Conservation (phyloP, 1,140 invertebrate species). For the Brachystomella parvula region DNA sequence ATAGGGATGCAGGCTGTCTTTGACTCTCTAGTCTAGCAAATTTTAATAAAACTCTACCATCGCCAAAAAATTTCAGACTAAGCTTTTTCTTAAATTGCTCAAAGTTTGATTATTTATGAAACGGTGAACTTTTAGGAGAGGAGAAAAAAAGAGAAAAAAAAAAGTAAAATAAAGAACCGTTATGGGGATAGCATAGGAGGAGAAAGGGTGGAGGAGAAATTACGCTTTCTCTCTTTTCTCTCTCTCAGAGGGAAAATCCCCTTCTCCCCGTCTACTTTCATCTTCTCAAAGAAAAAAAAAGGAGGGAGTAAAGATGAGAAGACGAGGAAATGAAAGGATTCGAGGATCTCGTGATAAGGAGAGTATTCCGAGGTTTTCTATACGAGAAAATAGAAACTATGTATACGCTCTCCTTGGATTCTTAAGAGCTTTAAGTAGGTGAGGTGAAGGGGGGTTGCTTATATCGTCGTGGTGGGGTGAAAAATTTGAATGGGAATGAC, state of each 20-base stretch:
- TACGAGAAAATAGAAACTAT: neutral
- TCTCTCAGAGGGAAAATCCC: neutral
- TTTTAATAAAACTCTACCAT: too few species aligned
- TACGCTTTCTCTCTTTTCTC: neutral
- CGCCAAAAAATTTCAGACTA: too few species aligned
- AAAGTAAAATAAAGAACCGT: neutral
- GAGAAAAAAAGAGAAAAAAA: neutral
- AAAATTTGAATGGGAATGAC: neutral
- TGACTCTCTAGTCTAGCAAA: too few species aligned
- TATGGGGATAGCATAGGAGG: neutral
- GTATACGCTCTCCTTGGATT: neutral
- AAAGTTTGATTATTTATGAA: too few species aligned
- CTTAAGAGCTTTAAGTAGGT: slow-evolving; percentile 6
- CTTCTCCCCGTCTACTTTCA: neutral
- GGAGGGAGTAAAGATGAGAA: neutral
- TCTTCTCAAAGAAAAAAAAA: neutral
- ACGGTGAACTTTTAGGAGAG: neutral
- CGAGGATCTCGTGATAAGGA: neutral
- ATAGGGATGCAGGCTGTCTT: too few species aligned
- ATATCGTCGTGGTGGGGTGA: neutral
- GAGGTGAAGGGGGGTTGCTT: too few species aligned
- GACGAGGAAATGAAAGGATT: neutral
- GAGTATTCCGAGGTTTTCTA: neutral
- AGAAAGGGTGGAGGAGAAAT: neutral
- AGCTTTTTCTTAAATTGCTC: too few species aligned